Base-by-base conservation (phyloP, 2,888 invertebrate species). In the Tipula confusa region DNA sequence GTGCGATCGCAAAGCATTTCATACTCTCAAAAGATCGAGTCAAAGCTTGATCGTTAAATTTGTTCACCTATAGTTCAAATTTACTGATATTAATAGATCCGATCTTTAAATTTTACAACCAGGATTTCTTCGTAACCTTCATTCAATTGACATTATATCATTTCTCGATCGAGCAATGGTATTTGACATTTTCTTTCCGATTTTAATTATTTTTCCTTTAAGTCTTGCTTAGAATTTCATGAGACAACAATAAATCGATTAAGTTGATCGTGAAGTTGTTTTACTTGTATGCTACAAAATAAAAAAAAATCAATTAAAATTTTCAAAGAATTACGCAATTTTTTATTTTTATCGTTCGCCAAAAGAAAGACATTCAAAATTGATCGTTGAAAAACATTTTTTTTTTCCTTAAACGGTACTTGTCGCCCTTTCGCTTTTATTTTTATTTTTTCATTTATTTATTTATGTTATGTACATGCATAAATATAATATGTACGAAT, bases 371-470 rank as follows among this genome's bases (percentile, higher is more conserved):
- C 64, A 64, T 64, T 64, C 64, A 64, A 24, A 64, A 64, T 64
- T 64, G 64, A 64, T 64, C 64, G 24, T 9, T 64, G 64, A 24
- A 64, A 24, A n/a, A n/a, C n/a, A n/a, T n/a, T n/a, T n/a, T n/a
- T 24, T 64, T 64, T 64, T 80, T 80, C 80, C 80, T 80, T 80
- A 80, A 80, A 80, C 80, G 31, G 80, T 29, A 80, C 80, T 80
- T 80, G 80, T 80, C 80, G 80, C 80, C 80, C 80, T 80, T 80
- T 80, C 80, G 80, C 80, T 80, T 80, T 80, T 80, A 80, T 80
- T 80, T 80, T 28, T 64, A 18, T 64, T 64, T 15, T 64, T 64
- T 64, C 13, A 33, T 6, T 64, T 43, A 15, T 43, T 43, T 43
- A 43, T 43, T 64, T 64, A 64, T 64, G n/a, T 64, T 64, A 64